Evolutionary conservation across 2,113 vertebrate genomes (phyloP).

Genomic region (Tupaia tana): DNA sequence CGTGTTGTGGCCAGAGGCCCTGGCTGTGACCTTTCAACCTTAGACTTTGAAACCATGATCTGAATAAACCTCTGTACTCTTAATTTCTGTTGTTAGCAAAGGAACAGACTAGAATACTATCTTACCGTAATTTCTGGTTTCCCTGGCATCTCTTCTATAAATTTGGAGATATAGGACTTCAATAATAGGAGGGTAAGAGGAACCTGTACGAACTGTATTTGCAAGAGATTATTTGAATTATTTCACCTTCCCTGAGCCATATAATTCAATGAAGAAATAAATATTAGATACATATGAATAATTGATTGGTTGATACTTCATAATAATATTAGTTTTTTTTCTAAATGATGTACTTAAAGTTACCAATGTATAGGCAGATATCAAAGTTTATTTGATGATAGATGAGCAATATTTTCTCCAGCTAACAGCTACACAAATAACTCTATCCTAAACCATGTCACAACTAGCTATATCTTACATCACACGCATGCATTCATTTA

Average conservation of each 20-base stretch:
- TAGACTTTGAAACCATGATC: too few species aligned
- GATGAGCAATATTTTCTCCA: neutral
- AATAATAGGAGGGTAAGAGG: constrained; percentile 32
- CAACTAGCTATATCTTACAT: neutral
- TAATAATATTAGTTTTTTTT: neutral
- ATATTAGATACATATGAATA: neutral
- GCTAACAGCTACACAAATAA: neutral
- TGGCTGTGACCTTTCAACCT: too few species aligned
- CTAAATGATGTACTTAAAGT: neutral
- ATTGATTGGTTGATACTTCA: neutral
- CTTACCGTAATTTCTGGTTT: constrained; percentile 74
- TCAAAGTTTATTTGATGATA: neutral
- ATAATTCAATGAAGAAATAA: neutral
- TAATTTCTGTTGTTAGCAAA: too few species aligned
- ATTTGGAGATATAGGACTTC: constrained; percentile 47
- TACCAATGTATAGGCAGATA: neutral
- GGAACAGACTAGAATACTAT: neutral
- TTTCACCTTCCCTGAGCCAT: neutral
- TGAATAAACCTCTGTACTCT: too few species aligned
- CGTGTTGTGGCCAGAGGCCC: too few species aligned
- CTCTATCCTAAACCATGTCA: neutral
- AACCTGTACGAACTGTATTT: constrained; percentile 21
- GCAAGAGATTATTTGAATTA: neutral
- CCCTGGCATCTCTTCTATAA: constrained; percentile 60
- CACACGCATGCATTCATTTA: neutral